phyloP scores from a whole-genome alignment of 1,140 invertebrate genomes.

The Ostrea denselamellosa region DNA sequence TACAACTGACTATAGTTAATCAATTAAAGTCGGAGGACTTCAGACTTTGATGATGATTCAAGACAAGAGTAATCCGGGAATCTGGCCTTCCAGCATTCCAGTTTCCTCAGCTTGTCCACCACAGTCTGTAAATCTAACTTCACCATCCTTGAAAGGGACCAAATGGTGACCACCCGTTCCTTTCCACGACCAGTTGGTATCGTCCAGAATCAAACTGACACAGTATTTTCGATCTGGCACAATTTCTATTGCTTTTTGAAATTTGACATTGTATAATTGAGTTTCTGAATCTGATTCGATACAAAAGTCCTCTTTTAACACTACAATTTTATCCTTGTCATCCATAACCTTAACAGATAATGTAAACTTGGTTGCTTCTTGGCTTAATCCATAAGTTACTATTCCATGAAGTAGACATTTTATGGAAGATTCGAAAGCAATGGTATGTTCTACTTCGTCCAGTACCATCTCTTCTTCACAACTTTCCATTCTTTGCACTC shows the following conservation, averaged over 20 bases:
- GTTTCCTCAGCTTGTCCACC: neutral
- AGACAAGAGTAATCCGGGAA: constrained; percentile 28
- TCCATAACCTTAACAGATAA: neutral
- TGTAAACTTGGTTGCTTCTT: neutral
- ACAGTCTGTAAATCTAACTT: neutral
- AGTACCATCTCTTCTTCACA: neutral
- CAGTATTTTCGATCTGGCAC: neutral
- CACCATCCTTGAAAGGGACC: neutral
- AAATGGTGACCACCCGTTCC: neutral
- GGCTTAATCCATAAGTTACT: constrained; percentile 6
- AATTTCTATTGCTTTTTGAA: neutral
- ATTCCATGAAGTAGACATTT: constrained; percentile 29
- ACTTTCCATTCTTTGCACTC: neutral
- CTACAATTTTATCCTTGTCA: neutral
- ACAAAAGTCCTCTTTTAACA: neutral
- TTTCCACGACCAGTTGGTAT: constrained; percentile 18
- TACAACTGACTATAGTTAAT: neutral
- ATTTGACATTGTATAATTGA: neutral
- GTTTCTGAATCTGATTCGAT: neutral
- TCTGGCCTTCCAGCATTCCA: neutral
- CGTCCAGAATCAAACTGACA: neutral
- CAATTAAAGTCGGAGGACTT: neutral
- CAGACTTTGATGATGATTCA: neutral
- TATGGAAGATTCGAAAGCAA: neutral
- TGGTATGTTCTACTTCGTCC: constrained; percentile 12